Evolutionary conservation across 2,113 vertebrate species (phyloP), one percentile per base, ranked within the genome.

Genomic region (Ictalurus furcatus): DNA sequence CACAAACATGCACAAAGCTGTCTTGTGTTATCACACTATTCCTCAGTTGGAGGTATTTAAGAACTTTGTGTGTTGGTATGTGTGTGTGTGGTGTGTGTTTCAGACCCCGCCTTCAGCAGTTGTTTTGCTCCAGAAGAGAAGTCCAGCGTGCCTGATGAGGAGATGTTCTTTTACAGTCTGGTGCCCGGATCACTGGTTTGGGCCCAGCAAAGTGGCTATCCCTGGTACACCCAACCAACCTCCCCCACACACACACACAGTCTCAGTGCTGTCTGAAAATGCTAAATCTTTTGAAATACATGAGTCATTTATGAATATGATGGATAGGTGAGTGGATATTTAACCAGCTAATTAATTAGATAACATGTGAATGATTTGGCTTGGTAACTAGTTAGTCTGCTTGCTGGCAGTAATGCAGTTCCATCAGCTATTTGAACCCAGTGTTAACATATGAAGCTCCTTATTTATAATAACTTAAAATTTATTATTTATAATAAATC

Each of bases 131-230:
- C 95, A 67, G 95, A 96, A 88, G 95, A 95, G 87, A 85, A 11
- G 48, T 95, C 94, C 92, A 91, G 40, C 8, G 93, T 88, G 3
- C 28, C 3, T 83, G 94, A 95, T 30, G 91, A 88, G 40, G 94
- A 95, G 16, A 87, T 52, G 25, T 52, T 95, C 54, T 92, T 93
- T 87, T 94, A 93, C 30, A 86, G 90, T 74, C 95, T 95, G 25
- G 86, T 96, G 3, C 95, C 95, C 37, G 95, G 96, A 78, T 95
- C 94, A 44, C 91, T 96, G 78, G 93, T 96, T 85, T 96, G 96
- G 96, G 95, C 95, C 52, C 94, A 94, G 89, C 96, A 95, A 44
- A 90, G 90, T 63, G 94, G 95, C 86, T 95, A 95, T 73, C 94
- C 95, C 34, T 96, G 95, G 95, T 96, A 94, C n/a, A 28, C 13